Percentiles rank a stretch among this genome's conserved stretches.
phyloP scores from a whole-genome alignment of 1,140 invertebrate species.

The Heliconius nattereri region DNA sequence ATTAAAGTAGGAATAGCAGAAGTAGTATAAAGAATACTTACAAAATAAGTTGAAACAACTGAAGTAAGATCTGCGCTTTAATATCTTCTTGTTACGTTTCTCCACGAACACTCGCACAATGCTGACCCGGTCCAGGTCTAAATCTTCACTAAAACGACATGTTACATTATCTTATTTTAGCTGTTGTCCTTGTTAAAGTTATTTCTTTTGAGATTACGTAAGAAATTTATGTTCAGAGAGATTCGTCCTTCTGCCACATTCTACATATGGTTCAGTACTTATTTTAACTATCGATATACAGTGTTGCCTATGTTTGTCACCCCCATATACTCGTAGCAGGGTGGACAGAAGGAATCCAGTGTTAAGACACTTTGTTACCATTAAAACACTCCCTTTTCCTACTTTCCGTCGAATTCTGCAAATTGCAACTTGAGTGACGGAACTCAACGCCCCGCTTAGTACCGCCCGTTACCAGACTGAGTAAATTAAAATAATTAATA shows the following conservation, averaged over 20 bases:
- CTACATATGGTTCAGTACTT: too few relatives aligned
- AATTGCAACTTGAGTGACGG: too few relatives aligned
- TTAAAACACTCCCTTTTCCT: too few relatives aligned
- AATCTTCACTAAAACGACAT: constrained; percentile 40
- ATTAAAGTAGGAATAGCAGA: not conserved
- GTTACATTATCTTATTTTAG: constrained; percentile 3
- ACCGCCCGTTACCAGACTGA: too few relatives aligned
- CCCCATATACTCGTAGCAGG: too few relatives aligned
- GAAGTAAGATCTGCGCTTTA: constrained; percentile 44
- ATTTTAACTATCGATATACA: too few relatives aligned
- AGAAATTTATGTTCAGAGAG: not conserved
- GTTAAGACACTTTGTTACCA: too few relatives aligned
- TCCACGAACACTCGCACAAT: constrained; percentile 47
- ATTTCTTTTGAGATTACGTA: not conserved
- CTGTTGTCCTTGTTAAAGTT: not conserved
- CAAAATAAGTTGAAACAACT: constrained; percentile 50
- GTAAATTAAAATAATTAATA: too few relatives aligned
- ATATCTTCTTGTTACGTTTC: constrained; percentile 33
- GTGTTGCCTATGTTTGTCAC: too few relatives aligned
- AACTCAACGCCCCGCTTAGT: too few relatives aligned
- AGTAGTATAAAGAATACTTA: constrained; percentile 39
- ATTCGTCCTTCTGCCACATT: not conserved
- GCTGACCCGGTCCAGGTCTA: constrained; percentile 49
- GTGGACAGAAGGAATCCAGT: too few relatives aligned
- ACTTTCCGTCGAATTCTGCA: too few relatives aligned